Base-by-base conservation (phyloP, 2,113 vertebrate genomes). In the Lamprotornis superbus region DNA sequence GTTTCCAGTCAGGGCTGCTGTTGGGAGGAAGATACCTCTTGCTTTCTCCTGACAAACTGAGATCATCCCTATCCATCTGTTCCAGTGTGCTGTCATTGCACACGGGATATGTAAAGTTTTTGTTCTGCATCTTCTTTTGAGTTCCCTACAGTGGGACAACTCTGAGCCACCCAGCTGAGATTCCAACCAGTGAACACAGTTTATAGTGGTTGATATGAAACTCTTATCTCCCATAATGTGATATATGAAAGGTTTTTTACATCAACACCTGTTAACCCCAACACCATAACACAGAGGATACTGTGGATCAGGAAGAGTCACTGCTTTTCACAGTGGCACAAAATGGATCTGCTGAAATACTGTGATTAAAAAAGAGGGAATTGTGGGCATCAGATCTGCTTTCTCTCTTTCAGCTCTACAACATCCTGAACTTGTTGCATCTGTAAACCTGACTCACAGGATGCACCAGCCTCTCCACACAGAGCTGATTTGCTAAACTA, bases 61-160 rank as follows among this genome's bases (percentile, higher is more conserved):
- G 31, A 56, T 56, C 24, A 15, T 12, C 22, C 35, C 35, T 55
- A 31, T 44, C 27, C 60, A 7, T 19, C 61, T 44, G 8, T 17
- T 50, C 39, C 64, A n/a, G 21, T 0, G 44, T 28, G 69, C 12
- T 84, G 17, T 21, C 60, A 10, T 4, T 46, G 52, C 35, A 24
- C 13, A 2, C 0, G 0, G 49, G 47, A n/a, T 61, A 87, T 70
- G 47, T 33, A 47, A 52, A 37, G 22, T 0, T 0, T 67, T 69
- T 63, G 39, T 49, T 61, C 33, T 79, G 69, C 24, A 15, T 1
- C 27, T 64, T 44, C 46, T 14, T 25, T 52, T 9, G 15, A 55
- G 16, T 40, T 87, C 8, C 12, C 35, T 55, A 3, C 14, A 17
- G 23, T 0, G 2, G n/a, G 42, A 81, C 37, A 74, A 37, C 37